These are phyloP conservation scores for Campoplex capitator DNA, from an alignment of 2,888 invertebrate species.

Conservation along the genomic window DNA sequence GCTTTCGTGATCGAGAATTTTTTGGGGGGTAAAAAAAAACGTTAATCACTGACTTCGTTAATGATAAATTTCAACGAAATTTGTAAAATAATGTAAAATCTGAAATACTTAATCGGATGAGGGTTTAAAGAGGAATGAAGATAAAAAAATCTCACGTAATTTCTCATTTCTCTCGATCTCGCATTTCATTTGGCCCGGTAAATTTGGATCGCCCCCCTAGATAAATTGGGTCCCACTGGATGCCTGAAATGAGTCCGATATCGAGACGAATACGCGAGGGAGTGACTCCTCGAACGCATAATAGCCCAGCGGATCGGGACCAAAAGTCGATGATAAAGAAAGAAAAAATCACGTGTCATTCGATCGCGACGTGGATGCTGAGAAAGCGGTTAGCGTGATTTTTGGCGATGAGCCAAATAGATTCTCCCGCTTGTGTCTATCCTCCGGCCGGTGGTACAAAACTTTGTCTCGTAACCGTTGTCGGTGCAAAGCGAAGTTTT, in stretches of 20 bases:
- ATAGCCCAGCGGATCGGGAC: slow-evolving; percentile 2
- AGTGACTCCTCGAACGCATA: not conserved
- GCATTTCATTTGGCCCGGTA: too few relatives aligned
- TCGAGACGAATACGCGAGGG: not conserved
- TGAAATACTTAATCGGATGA: too few relatives aligned
- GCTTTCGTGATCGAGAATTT: not conserved
- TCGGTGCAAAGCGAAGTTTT: not conserved
- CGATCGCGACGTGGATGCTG: slow-evolving; percentile 4
- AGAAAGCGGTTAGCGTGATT: not conserved
- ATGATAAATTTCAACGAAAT: not conserved
- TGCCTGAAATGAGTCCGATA: not conserved
- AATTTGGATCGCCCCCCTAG: not conserved
- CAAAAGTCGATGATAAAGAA: not conserved
- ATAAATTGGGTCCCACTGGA: not conserved
- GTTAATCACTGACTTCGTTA: not conserved
- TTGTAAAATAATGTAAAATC: too few relatives aligned
- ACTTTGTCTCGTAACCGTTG: not conserved
- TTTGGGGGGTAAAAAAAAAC: not conserved
- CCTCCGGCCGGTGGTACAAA: not conserved
- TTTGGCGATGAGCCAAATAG: not conserved
- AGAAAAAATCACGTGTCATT: not conserved
- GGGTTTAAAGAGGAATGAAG: too few relatives aligned
- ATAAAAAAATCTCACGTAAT: too few relatives aligned
- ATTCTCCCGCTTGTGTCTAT: not conserved
- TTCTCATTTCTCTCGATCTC: not conserved